These are phyloP conservation scores for Eulemur albifrons DNA, from an alignment of 2,797 vertebrate species.

Conservation along the genomic window DNA sequence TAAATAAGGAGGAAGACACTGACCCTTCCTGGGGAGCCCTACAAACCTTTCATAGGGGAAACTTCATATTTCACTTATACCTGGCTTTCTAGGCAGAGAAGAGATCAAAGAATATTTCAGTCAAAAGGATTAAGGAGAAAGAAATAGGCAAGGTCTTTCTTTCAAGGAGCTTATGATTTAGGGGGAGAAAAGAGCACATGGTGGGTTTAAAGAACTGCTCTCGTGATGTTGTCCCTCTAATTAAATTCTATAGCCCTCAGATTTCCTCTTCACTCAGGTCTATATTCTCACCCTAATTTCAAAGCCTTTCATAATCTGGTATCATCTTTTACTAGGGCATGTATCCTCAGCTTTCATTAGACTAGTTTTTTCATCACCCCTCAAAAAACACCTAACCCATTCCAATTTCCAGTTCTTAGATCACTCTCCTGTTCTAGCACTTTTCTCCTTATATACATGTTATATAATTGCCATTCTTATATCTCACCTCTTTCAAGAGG, in stretches of 20 bases:
- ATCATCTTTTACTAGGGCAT: background rate
- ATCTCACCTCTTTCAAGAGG: background rate
- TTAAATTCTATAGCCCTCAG: background rate
- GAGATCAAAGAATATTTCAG: background rate
- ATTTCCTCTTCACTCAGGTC: background rate
- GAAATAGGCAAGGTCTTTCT: background rate
- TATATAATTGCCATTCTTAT: background rate
- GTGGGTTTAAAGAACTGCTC: background rate
- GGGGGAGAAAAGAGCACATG: background rate
- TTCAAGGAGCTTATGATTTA: background rate
- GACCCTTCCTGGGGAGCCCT: background rate
- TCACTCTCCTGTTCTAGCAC: background rate
- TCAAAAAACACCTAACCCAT: background rate
- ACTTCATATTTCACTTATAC: background rate
- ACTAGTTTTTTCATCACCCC: background rate
- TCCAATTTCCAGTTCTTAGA: background rate
- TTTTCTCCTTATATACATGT: background rate
- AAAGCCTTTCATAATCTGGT: background rate
- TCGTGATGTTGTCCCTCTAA: background rate
- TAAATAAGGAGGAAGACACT: background rate
- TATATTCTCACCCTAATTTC: background rate
- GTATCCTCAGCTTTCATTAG: background rate
- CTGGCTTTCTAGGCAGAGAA: background rate
- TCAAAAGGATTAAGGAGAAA: background rate
- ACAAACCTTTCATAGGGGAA: background rate